Evolutionary conservation across 2,888 invertebrate genomes (phyloP).

Genomic region (Caenorhabditis auriculariae): DNA sequence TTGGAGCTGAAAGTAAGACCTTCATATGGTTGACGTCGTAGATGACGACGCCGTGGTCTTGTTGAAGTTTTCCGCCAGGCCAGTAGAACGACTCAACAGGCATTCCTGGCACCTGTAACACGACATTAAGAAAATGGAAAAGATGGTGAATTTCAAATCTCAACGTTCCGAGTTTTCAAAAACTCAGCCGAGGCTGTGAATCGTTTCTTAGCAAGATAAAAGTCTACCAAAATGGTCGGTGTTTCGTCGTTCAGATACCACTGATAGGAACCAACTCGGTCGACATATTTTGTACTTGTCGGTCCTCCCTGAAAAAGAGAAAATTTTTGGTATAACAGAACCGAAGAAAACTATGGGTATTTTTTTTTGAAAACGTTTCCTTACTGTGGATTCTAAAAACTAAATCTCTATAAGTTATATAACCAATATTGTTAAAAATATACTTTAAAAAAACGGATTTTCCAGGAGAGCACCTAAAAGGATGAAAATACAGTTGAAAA

Average conservation of each 20-base stretch:
- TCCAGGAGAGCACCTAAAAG: too few relatives aligned
- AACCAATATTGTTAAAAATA: too few relatives aligned
- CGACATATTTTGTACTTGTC: conserved; percentile 59
- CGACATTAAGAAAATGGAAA: not conserved
- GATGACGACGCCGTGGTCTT: conserved; percentile 61
- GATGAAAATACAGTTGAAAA: too few relatives aligned
- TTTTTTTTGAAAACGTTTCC: too few relatives aligned
- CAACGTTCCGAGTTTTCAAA: not conserved
- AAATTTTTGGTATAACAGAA: too few relatives aligned
- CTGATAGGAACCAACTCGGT: conserved; percentile 61
- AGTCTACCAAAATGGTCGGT: conserved; percentile 59
- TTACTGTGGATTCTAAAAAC: too few relatives aligned
- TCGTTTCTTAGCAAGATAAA: too few relatives aligned
- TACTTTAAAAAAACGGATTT: too few relatives aligned
- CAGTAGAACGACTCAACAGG: conserved; percentile 58
- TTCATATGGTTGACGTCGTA: conserved; percentile 62
- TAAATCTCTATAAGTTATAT: too few relatives aligned
- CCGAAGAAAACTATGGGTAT: too few relatives aligned
- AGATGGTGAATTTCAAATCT: not conserved
- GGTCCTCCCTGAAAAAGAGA: conserved; percentile 49
- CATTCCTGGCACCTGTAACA: conserved; percentile 54
- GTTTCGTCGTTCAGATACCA: conserved; percentile 61
- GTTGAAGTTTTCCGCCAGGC: conserved; percentile 59
- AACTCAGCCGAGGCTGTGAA: not conserved
- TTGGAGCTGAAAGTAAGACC: too few relatives aligned